Percentiles rank a stretch among this genome's conserved stretches.
These are phyloP conservation scores for Leptocoma aspasia DNA, from an alignment of 2,113 vertebrate species.

Conservation along the genomic window DNA sequence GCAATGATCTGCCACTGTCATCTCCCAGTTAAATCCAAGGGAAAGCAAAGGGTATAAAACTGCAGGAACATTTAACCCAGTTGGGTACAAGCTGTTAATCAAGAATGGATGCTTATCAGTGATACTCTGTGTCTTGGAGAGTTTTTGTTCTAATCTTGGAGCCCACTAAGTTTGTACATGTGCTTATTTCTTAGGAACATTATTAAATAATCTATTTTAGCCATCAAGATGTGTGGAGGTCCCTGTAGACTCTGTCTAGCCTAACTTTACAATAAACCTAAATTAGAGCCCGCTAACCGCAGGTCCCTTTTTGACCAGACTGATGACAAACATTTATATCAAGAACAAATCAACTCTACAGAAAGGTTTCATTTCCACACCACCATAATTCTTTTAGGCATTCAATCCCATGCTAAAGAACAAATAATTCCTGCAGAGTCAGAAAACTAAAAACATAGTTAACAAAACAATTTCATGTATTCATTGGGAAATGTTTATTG, in stretches of 20 bases:
- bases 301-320: not conserved
- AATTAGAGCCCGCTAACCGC: not conserved
- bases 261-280: not conserved
- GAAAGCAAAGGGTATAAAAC: not conserved
- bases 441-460: not conserved
- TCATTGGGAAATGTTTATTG: not conserved
- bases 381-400: not conserved
- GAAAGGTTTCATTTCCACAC: not conserved
- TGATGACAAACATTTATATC: not conserved
- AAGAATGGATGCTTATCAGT: fast-evolving
- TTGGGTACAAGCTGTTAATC: not conserved
- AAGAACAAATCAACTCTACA: not conserved
- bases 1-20: not conserved
- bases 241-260: not conserved
- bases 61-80: not conserved
- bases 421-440: not conserved
- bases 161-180: not conserved
- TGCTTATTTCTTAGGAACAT: not conserved
- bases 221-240: not conserved
- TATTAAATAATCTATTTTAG: not conserved
- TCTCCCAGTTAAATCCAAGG: not conserved
- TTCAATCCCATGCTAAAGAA: not conserved
- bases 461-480: not conserved
- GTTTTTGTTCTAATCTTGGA: not conserved
- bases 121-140: not conserved